Evolutionary conservation across 2,113 vertebrate species (phyloP).

Genomic region (Eolophus roseicapilla): DNA sequence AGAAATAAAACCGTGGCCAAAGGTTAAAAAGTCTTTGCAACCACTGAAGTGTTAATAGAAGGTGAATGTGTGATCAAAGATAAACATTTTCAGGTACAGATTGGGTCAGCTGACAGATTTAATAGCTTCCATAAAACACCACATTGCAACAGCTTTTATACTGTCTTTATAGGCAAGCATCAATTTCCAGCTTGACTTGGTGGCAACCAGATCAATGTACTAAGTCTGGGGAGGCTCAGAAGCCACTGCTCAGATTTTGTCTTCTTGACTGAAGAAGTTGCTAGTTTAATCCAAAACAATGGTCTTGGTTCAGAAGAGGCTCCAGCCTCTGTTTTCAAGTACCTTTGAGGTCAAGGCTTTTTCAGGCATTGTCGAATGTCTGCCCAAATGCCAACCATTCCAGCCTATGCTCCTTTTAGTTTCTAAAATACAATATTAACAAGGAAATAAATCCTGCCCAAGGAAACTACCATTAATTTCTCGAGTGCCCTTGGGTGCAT

Average conservation of each 20-base stretch:
- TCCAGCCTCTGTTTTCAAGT: not conserved
- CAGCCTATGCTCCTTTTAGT: not conserved
- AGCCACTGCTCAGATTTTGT: not conserved
- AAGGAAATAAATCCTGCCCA: not conserved
- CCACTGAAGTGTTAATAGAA: not conserved
- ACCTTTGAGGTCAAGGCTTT: not conserved
- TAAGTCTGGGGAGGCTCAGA: not conserved
- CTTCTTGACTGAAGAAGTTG: not conserved
- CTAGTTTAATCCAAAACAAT: not conserved
- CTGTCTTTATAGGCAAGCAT: not conserved
- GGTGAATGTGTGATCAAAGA: not conserved
- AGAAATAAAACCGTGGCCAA: not conserved
- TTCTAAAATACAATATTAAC: not conserved
- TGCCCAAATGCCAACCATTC: not conserved
- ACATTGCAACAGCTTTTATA: conserved; percentile 10
- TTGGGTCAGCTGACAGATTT: not conserved
- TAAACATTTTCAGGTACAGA: not conserved
- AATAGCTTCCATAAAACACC: conserved; percentile 14
- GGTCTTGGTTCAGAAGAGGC: not conserved
- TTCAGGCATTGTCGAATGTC: not conserved
- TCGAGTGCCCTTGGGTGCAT: not conserved
- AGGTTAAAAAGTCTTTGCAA: not conserved
- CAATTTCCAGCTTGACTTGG: not conserved
- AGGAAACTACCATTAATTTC: not conserved
- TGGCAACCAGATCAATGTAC: not conserved